A percentile compares a stretch with the other conserved stretches of the same genome.
Conservation (phyloP, 2,888 invertebrate species). For the Meiosimyza platycephala region DNA sequence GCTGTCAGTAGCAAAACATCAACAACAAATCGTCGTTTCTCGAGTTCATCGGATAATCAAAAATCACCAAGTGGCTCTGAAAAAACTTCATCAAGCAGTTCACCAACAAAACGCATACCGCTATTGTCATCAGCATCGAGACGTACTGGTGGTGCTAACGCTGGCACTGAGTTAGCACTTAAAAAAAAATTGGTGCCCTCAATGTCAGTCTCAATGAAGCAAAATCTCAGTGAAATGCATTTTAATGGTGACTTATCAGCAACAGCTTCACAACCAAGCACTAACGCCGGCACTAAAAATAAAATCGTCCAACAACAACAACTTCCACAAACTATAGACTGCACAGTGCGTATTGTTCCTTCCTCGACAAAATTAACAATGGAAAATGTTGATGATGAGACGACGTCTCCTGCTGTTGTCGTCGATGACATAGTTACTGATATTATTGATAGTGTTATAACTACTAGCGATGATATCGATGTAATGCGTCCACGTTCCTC, state of each 20-base stretch:
- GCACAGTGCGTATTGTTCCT: slow-evolving; percentile 51
- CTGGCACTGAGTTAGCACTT: slow-evolving; percentile 31
- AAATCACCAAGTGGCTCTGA: slow-evolving; percentile 31
- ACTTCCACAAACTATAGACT: slow-evolving; percentile 50
- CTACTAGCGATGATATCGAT: slow-evolving; percentile 42
- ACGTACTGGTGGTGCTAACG: slow-evolving; percentile 24
- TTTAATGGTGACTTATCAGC: slow-evolving; percentile 52
- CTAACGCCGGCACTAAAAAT: not conserved
- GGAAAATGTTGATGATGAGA: slow-evolving; percentile 27
- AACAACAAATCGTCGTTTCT: slow-evolving; percentile 36
- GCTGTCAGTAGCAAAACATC: slow-evolving; percentile 37
- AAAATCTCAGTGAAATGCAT: slow-evolving; percentile 63
- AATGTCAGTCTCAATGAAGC: slow-evolving; percentile 61
- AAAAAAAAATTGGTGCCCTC: slow-evolving; percentile 54
- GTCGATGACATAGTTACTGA: slow-evolving; percentile 37
- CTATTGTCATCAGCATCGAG: not conserved
- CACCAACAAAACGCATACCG: slow-evolving; percentile 19
- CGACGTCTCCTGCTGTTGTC: slow-evolving; percentile 1
- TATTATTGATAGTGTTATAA: slow-evolving; percentile 34
- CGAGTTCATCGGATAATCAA: slow-evolving; percentile 38
- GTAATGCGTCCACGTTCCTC: slow-evolving; percentile 56
- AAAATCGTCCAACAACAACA: slow-evolving; percentile 12
- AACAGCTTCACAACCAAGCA: not conserved
- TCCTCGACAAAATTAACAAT: slow-evolving; percentile 42
- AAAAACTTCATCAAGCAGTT: slow-evolving; percentile 28